phyloP scores from a whole-genome alignment of 2,797 vertebrate genomes.

The Kryptopterus vitreolus region DNA sequence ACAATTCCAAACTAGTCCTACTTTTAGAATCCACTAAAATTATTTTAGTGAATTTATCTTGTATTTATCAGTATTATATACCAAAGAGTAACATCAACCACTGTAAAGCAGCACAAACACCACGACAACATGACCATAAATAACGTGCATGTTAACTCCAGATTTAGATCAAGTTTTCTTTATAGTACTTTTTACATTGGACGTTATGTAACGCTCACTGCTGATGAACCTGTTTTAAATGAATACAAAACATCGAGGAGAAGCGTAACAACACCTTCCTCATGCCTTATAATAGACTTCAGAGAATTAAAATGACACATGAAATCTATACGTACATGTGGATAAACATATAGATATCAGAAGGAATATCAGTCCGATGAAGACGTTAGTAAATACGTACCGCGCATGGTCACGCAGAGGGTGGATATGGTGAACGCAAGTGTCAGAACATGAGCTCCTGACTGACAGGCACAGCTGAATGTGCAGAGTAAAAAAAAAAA shows the following conservation, averaged over 20 bases:
- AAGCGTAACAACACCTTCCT: slow-evolving; percentile 50
- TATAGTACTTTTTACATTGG: too few relatives aligned
- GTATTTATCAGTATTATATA: too few relatives aligned
- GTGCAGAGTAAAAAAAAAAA: slow-evolving; percentile 25
- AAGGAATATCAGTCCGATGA: not conserved
- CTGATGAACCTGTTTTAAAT: not conserved
- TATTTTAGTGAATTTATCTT: too few relatives aligned
- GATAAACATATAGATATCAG: not conserved
- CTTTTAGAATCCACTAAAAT: too few relatives aligned
- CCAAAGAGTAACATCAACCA: not conserved
- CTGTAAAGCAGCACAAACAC: not conserved
- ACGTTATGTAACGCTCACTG: too few relatives aligned
- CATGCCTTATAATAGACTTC: slow-evolving; percentile 65
- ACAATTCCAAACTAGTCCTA: too few relatives aligned
- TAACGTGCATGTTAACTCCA: not conserved
- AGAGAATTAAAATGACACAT: slow-evolving; percentile 5
- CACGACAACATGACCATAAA: not conserved
- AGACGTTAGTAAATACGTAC: slow-evolving; percentile 53
- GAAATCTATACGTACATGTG: not conserved
- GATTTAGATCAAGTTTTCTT: not conserved
- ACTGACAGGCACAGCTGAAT: slow-evolving; percentile 75
- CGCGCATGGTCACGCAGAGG: slow-evolving; percentile 41
- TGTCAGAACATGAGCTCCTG: slow-evolving; percentile 54
- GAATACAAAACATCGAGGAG: slow-evolving; percentile 10
- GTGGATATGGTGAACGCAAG: slow-evolving; percentile 32